A percentile compares a stretch with the other conserved stretches of the same genome.
phyloP scores from a whole-genome alignment of 2,113 vertebrate species.

The Nothoprocta pentlandii region DNA sequence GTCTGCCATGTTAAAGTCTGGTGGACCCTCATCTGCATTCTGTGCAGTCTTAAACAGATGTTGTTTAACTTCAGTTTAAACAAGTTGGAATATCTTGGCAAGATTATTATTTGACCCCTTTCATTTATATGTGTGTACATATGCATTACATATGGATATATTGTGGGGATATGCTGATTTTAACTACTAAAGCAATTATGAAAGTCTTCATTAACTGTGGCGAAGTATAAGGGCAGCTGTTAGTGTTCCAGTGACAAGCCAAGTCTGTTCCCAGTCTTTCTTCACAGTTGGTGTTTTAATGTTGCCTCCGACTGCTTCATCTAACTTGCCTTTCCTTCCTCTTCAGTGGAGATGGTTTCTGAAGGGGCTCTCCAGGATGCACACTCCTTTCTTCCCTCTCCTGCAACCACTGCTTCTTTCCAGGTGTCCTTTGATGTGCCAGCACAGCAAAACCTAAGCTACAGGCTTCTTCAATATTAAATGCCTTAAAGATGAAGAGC shows the following conservation, averaged over 20 bases:
- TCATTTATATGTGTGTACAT: neutral
- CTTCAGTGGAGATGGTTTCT: constrained; percentile 58
- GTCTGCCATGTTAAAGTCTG: neutral
- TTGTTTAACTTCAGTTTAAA: neutral
- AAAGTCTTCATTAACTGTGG: neutral
- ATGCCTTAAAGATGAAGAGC: constrained; percentile 3
- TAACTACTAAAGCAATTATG: neutral
- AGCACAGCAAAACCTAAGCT: constrained; percentile 20
- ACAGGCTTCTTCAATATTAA: neutral
- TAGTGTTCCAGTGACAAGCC: neutral
- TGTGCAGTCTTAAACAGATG: neutral
- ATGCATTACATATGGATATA: neutral
- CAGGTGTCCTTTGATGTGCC: constrained; percentile 40
- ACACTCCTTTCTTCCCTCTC: constrained; percentile 14
- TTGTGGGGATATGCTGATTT: neutral
- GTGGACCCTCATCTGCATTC: neutral
- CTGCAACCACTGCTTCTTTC: constrained; percentile 40
- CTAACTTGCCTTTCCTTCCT: constrained; percentile 46
- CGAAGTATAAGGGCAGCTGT: neutral
- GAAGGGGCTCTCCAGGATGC: neutral
- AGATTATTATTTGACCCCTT: neutral
- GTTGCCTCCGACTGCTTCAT: neutral
- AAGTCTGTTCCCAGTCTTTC: constrained; percentile 3
- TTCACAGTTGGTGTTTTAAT: constrained; percentile 23
- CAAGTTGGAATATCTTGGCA: neutral